These are phyloP conservation scores for Setipinna tenuifilis DNA, from an alignment of 2,797 vertebrate species.

Conservation along the genomic window DNA sequence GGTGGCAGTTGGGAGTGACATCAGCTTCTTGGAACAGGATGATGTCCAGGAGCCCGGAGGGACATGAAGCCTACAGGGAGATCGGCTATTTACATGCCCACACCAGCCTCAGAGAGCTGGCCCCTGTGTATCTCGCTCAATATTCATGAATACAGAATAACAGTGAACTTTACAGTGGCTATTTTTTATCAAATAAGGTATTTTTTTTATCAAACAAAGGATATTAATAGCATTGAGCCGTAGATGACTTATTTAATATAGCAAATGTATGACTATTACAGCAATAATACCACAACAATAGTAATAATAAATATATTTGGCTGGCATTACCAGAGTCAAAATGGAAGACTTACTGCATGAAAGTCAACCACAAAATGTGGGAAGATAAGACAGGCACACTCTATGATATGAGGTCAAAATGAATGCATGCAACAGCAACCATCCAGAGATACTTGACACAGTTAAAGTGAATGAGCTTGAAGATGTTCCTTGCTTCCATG, in stretches of 20 bases:
- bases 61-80: neutral
- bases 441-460: neutral
- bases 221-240: neutral
- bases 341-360: neutral
- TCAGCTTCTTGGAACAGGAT: conserved; percentile 18
- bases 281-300: neutral
- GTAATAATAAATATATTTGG: neutral
- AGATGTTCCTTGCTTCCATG: neutral
- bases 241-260: neutral
- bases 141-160: neutral
- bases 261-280: no score
- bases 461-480: neutral
- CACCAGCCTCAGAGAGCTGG: neutral
- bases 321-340: neutral
- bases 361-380: neutral
- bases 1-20: conserved; percentile 30
- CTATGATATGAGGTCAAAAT: neutral
- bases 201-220: neutral
- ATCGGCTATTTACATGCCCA: neutral
- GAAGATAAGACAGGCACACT: neutral
- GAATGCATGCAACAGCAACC: neutral
- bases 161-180: neutral
- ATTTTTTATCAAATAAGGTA: no score
- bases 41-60: neutral
- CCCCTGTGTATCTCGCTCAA: no score